Conservation (phyloP, 2,797 vertebrate genomes). For the Euthynnus affinis region DNA sequence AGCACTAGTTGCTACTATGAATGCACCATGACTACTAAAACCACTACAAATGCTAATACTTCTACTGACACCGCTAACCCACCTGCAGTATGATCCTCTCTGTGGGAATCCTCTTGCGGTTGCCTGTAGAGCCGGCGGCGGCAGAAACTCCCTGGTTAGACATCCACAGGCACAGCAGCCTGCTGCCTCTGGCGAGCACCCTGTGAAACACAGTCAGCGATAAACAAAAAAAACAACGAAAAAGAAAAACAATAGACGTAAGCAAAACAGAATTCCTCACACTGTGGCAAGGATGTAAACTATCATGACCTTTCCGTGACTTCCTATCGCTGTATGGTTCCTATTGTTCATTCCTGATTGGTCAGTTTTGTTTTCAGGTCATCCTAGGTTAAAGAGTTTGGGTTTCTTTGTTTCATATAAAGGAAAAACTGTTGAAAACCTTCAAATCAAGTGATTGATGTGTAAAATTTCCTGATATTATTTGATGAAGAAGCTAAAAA, state of each 20-base stretch:
- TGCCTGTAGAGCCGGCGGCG: slow-evolving; percentile 66
- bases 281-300: neutral
- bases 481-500: too few species aligned
- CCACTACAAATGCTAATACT: neutral
- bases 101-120: slow-evolving; percentile 84
- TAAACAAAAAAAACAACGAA: slow-evolving; percentile 12
- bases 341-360: neutral
- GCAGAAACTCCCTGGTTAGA: slow-evolving; percentile 79
- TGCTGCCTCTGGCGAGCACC: slow-evolving; percentile 90
- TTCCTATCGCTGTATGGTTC: neutral
- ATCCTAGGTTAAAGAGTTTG: neutral
- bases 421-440: neutral
- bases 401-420: neutral
- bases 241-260: neutral
- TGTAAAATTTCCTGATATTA: too few species aligned
- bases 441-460: too few species aligned
- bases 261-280: neutral
- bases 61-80: neutral
- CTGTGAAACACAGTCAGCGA: slow-evolving; percentile 77
- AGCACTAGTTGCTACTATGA: too few species aligned
- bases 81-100: slow-evolving; percentile 96
- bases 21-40: too few species aligned
- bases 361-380: neutral
- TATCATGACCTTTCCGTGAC: neutral
- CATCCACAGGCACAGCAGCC: slow-evolving; percentile 92